A percentile compares a stretch with the other conserved stretches of the same genome.
Conservation (phyloP, 23 tunicate species). For the Oikopleura albicans region DNA sequence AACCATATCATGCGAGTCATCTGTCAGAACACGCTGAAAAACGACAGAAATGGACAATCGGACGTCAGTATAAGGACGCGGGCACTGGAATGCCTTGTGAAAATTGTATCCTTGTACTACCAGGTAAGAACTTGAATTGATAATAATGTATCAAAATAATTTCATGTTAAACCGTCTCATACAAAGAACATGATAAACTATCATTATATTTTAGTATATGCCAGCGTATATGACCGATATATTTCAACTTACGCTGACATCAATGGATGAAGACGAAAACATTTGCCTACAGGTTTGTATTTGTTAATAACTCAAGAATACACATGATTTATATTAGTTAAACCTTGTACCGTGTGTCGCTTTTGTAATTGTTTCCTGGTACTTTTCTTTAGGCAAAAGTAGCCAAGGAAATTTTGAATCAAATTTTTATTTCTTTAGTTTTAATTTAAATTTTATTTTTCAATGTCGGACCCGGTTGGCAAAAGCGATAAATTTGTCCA, state of each 20-base stretch:
- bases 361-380: neutral
- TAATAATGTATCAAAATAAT: neutral
- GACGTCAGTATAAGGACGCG: slow-evolving; percentile 46
- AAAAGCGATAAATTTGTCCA: no score
- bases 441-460: no score
- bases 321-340: no score
- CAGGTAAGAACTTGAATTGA: slow-evolving; percentile 1
- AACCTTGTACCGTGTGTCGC: no score
- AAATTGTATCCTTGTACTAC: slow-evolving; percentile 77
- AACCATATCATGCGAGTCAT: slow-evolving; percentile 88
- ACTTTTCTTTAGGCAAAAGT: neutral
- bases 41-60: slow-evolving; percentile 26
- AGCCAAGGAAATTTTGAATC: no score
- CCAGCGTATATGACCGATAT: neutral
- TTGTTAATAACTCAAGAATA: no score
- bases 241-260: neutral
- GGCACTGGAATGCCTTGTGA: slow-evolving; percentile 90
- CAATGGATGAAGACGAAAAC: neutral
- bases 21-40: slow-evolving; percentile 82
- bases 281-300: neutral
- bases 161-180: no score
- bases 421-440: no score
- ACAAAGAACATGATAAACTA: no score
- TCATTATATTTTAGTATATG: neutral
- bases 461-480: no score